Evolutionary conservation across 2,797 vertebrate species (phyloP).

Genomic region (Sebastes goodei): DNA sequence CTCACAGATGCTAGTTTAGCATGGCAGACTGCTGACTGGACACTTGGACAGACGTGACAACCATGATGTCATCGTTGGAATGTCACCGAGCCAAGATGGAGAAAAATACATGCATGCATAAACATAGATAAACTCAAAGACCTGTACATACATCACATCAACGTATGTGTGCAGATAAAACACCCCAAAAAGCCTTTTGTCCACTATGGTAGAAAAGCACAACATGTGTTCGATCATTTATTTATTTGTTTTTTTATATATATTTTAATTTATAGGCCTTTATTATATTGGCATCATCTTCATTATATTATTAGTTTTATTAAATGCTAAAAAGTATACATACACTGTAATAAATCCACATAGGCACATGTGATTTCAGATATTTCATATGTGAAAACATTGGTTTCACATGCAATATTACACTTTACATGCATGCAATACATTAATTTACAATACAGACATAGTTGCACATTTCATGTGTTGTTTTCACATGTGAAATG

Average conservation of each 20-base stretch:
- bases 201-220: not conserved
- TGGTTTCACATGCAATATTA: not conserved
- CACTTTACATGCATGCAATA: not conserved
- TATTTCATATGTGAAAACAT: not conserved
- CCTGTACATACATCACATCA: not conserved
- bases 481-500: not conserved
- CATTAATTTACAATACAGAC: not conserved
- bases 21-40: constrained; percentile 63
- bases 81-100: constrained; percentile 28
- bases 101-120: not conserved
- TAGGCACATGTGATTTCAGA: not conserved
- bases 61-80: constrained; percentile 43
- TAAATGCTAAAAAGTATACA: not conserved
- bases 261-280: not conserved
- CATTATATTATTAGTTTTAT: not conserved
- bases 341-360: not conserved
- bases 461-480: not conserved
- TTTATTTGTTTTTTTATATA: not conserved
- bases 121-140: not conserved
- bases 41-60: constrained; percentile 8
- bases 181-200: not conserved
- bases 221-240: no score
- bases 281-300: not conserved
- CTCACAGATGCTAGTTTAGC: constrained; percentile 66
- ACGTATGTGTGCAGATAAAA: not conserved